Percentiles rank a stretch among this genome's conserved stretches.
phyloP scores from a whole-genome alignment of 1,140 invertebrate genomes.

The Musca domestica region DNA sequence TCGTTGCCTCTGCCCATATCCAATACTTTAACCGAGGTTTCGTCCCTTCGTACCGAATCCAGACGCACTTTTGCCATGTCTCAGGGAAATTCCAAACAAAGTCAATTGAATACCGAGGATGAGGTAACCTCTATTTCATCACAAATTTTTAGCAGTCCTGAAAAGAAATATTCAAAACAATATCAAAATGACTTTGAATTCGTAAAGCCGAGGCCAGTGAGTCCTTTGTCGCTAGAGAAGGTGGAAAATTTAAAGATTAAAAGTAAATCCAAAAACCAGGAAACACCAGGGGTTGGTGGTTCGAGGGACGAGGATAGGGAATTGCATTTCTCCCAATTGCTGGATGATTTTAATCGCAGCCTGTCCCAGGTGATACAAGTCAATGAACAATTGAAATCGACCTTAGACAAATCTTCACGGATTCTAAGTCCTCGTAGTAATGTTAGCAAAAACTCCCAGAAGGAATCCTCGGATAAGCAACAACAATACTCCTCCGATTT shows the following conservation, averaged over 20 bases:
- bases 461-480: not conserved
- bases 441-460: not conserved
- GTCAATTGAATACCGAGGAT: slow-evolving; percentile 11
- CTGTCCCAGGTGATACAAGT: slow-evolving; percentile 34
- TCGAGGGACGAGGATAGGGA: not conserved
- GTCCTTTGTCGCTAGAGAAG: slow-evolving; percentile 29
- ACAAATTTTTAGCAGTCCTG: slow-evolving; percentile 30
- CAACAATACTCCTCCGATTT: slow-evolving; percentile 27
- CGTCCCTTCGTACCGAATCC: slow-evolving; percentile 23
- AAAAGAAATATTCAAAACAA: slow-evolving; percentile 23
- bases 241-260: slow-evolving; percentile 27
- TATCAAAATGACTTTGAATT: slow-evolving; percentile 21
- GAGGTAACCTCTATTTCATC: slow-evolving; percentile 29
- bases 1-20: slow-evolving; percentile 23
- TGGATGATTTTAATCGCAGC: slow-evolving; percentile 32
- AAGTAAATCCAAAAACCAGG: not conserved
- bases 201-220: slow-evolving; percentile 13
- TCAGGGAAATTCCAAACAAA: not conserved
- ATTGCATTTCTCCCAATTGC: slow-evolving; percentile 25
- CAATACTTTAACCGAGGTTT: slow-evolving; percentile 29
- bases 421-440: slow-evolving; percentile 21
- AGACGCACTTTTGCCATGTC: not conserved
- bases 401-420: slow-evolving; percentile 27
- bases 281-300: not conserved
- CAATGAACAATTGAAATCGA: slow-evolving; percentile 31